Conservation (phyloP, 2,797 vertebrate species). For the Schizopygopsis malacanthus region DNA sequence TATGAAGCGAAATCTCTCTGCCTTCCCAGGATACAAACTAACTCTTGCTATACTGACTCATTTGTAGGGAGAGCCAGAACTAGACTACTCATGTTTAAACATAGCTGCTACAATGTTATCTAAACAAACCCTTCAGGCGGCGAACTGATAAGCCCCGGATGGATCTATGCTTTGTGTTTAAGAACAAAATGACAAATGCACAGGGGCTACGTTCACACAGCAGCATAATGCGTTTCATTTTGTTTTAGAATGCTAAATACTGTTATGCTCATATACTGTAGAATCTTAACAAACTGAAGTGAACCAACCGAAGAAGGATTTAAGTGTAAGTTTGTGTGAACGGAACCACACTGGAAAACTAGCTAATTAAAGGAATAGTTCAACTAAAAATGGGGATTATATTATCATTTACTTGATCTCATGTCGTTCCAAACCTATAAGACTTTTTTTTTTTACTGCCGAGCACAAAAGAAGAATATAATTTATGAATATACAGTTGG, state of each 20-base stretch:
- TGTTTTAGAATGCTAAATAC: constrained; percentile 17
- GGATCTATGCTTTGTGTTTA: constrained; percentile 52
- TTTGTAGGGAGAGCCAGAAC: constrained; percentile 57
- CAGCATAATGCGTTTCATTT: neutral
- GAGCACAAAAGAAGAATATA: neutral
- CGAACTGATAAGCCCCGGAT: constrained; percentile 54
- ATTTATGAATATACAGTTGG: neutral
- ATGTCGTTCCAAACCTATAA: neutral
- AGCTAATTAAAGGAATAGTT: neutral
- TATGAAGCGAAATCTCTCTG: constrained; percentile 41
- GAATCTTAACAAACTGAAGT: neutral
- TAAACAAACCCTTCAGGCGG: constrained; percentile 63
- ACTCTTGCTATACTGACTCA: constrained; percentile 38
- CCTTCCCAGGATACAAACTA: constrained; percentile 33
- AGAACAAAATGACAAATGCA: constrained; percentile 56
- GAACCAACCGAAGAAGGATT: neutral
- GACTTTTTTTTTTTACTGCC: constrained; percentile 1
- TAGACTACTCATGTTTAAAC: constrained; percentile 62
- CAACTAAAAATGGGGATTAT: neutral
- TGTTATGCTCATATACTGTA: neutral
- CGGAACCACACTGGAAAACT: neutral
- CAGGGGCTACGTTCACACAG: neutral
- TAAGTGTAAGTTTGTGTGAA: neutral
- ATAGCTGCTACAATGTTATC: constrained; percentile 56
- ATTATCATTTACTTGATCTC: neutral